Conservation (phyloP, 2,888 invertebrate species). For the Crioceris asparagi region DNA sequence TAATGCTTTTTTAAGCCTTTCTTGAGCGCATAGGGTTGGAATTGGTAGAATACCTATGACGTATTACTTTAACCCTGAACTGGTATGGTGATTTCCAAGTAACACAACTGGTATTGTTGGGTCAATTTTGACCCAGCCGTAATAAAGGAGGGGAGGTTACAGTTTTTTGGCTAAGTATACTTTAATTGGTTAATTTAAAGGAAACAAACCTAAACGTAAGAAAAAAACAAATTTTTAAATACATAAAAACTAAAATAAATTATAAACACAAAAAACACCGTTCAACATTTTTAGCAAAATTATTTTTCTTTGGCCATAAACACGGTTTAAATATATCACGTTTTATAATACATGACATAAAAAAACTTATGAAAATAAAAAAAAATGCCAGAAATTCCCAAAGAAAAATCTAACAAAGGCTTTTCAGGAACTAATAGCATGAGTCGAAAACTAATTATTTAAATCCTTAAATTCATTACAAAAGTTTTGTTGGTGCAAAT, state of each 20-base stretch:
- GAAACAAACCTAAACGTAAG: no score
- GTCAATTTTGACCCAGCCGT: background rate
- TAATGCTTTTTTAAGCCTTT: no score
- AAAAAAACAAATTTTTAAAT: background rate
- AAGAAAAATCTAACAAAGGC: background rate
- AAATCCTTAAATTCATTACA: no score
- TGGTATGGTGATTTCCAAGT: constrained; percentile 1
- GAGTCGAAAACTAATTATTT: no score
- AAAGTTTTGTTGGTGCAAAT: no score
- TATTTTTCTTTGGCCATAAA: no score
- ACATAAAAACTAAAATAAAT: background rate
- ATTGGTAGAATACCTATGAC: no score
- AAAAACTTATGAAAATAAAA: background rate
- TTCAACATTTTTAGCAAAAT: background rate
- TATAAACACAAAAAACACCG: background rate
- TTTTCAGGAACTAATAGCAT: no score
- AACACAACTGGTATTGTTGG: constrained; percentile 3
- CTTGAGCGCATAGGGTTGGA: no score
- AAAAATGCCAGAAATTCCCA: background rate
- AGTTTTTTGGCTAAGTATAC: background rate
- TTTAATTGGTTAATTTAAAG: background rate
- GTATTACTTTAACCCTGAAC: background rate
- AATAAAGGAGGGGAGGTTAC: background rate
- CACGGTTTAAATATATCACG: no score
- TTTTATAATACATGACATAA: background rate